phyloP scores from a whole-genome alignment of 1,140 invertebrate genomes.

The Leptonema lineaticorne region DNA sequence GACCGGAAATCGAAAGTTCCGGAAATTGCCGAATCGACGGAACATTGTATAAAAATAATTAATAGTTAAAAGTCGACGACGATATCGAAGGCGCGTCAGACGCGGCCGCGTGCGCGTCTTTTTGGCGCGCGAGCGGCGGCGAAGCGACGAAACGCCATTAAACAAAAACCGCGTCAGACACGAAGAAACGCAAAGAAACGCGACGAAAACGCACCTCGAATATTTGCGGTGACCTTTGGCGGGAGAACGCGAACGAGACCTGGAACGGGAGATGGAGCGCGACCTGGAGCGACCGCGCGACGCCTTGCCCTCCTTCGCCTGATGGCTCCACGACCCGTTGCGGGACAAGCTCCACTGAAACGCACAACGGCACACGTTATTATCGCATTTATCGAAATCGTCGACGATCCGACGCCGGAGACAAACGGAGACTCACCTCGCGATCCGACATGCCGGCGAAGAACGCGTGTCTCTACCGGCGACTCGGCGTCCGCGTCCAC shows the following conservation, averaged over 20 bases:
- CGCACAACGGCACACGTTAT: background rate
- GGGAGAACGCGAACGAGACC: constrained; percentile 47
- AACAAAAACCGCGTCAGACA: too few species aligned
- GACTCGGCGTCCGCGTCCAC: background rate
- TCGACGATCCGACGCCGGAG: constrained; percentile 34
- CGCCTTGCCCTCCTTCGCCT: constrained; percentile 49
- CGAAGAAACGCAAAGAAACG: too few species aligned
- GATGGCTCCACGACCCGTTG: constrained; percentile 53
- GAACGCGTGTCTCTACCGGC: constrained; percentile 14
- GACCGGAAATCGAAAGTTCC: too few species aligned
- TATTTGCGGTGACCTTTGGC: constrained; percentile 36
- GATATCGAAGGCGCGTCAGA: too few species aligned
- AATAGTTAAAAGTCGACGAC: too few species aligned
- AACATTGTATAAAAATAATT: too few species aligned
- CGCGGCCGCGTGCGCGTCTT: too few species aligned
- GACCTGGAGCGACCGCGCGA: constrained; percentile 49
- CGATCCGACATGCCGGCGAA: constrained; percentile 51
- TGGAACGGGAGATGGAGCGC: constrained; percentile 52
- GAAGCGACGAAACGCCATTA: too few species aligned
- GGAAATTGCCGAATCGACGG: too few species aligned
- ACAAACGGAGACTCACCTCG: constrained; percentile 50
- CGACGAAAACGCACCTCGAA: constrained; percentile 31
- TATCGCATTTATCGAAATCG: background rate
- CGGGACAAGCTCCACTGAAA: constrained; percentile 55
- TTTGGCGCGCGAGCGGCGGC: too few species aligned